A percentile compares a stretch with the other conserved stretches of the same genome.
These are phyloP conservation scores for Ips typographus DNA, from an alignment of 1,140 invertebrate genomes.

Conservation along the genomic window DNA sequence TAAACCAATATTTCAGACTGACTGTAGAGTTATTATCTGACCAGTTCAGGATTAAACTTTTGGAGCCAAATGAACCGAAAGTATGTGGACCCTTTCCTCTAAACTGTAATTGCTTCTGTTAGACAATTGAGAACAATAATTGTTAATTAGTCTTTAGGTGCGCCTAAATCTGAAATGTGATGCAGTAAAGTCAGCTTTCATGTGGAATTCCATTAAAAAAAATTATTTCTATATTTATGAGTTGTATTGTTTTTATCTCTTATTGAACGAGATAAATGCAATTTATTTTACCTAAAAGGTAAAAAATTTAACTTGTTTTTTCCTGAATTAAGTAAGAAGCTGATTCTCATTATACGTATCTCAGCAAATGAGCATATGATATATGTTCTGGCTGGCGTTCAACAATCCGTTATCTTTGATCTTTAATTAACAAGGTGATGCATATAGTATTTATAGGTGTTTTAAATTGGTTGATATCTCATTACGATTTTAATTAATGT, in stretches of 20 bases:
- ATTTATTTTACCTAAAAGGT: no score
- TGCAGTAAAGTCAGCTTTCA: no score
- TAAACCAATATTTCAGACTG: neutral
- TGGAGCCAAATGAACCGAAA: neutral
- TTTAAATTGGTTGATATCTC: conserved; percentile 19
- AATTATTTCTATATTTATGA: no score
- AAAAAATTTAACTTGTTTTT: no score
- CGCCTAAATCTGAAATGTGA: no score
- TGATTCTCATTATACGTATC: no score
- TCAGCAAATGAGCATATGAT: neutral
- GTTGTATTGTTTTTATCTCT: no score
- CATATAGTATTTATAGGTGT: conserved; percentile 13
- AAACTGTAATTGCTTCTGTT: neutral
- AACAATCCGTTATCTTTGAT: conserved; percentile 19
- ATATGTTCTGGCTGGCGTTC: conserved; percentile 4
- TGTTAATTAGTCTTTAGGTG: no score
- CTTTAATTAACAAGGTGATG: conserved; percentile 31
- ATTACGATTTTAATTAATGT: conserved; percentile 23
- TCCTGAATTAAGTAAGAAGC: no score
- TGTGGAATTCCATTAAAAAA: no score
- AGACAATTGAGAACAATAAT: neutral
- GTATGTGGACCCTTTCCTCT: neutral
- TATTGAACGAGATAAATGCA: no score
- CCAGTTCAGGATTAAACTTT: neutral
- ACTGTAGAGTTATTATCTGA: neutral